These are phyloP conservation scores for Pomatorhinus ruficollis DNA, from an alignment of 2,113 vertebrate species.

Conservation along the genomic window DNA sequence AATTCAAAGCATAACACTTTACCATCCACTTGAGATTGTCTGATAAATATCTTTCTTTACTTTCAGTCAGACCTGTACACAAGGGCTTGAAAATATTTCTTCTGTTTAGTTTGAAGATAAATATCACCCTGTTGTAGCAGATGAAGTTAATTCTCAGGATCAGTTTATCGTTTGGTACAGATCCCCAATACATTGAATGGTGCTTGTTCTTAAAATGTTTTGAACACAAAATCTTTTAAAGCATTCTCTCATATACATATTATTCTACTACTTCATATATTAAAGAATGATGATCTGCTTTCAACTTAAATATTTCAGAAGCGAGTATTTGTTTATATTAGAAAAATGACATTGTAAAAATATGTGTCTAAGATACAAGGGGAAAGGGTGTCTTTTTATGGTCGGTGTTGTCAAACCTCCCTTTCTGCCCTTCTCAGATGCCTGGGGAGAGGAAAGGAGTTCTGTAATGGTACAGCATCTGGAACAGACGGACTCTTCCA, in stretches of 20 bases:
- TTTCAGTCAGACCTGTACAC: not conserved
- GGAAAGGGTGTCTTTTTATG: not conserved
- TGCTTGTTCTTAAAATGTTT: not conserved
- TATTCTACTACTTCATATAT: not conserved
- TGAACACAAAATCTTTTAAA: not conserved
- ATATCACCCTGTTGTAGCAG: not conserved
- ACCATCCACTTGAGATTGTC: not conserved
- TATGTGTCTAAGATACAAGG: not conserved
- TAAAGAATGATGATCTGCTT: not conserved
- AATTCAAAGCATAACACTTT: not conserved
- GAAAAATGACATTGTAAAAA: not conserved
- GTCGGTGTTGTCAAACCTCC: not conserved
- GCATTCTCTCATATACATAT: not conserved
- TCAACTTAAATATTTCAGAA: not conserved
- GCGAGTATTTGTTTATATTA: not conserved
- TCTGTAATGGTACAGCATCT: not conserved
- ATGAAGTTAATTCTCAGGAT: not conserved
- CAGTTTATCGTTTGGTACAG: not conserved
- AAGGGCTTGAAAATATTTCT: slow-evolving; percentile 2
- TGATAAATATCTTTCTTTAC: not conserved
- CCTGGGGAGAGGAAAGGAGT: not conserved
- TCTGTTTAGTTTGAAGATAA: not conserved
- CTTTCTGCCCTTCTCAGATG: not conserved
- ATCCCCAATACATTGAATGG: not conserved
- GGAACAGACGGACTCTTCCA: not conserved